These are phyloP conservation scores for Himalopsyche japonica DNA, from an alignment of 2,888 invertebrate species.

Conservation along the genomic window DNA sequence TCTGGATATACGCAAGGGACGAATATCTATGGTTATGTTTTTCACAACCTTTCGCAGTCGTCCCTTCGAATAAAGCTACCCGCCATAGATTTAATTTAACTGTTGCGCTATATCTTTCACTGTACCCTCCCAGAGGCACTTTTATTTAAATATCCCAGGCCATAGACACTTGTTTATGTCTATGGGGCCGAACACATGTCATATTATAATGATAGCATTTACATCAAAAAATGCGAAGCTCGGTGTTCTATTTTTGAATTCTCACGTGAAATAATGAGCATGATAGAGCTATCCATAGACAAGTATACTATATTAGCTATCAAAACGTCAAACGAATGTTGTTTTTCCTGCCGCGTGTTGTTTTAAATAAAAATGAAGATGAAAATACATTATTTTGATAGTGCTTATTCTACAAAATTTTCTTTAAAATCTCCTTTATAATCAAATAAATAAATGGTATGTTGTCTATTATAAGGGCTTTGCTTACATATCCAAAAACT, in stretches of 20 bases:
- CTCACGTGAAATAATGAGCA: neutral
- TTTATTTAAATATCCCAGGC: neutral
- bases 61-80: neutral
- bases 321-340: too few species aligned
- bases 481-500: too few species aligned
- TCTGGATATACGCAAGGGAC: neutral
- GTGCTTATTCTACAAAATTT: too few species aligned
- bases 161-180: neutral
- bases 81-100: neutral
- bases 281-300: too few species aligned
- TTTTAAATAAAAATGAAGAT: too few species aligned
- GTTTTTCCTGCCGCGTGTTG: too few species aligned
- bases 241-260: neutral
- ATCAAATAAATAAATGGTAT: too few species aligned
- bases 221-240: neutral
- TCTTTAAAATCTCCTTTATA: too few species aligned
- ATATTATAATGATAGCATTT: neutral
- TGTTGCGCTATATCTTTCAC: neutral
- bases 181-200: neutral
- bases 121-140: neutral
- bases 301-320: too few species aligned
- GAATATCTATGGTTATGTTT: neutral
- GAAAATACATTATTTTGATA: too few species aligned
- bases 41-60: neutral
- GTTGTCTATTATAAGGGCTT: too few species aligned